A percentile compares a stretch with the other conserved stretches of the same genome.
Evolutionary conservation across 2,113 vertebrate species (phyloP).

Genomic region (Megaceryle maxima): DNA sequence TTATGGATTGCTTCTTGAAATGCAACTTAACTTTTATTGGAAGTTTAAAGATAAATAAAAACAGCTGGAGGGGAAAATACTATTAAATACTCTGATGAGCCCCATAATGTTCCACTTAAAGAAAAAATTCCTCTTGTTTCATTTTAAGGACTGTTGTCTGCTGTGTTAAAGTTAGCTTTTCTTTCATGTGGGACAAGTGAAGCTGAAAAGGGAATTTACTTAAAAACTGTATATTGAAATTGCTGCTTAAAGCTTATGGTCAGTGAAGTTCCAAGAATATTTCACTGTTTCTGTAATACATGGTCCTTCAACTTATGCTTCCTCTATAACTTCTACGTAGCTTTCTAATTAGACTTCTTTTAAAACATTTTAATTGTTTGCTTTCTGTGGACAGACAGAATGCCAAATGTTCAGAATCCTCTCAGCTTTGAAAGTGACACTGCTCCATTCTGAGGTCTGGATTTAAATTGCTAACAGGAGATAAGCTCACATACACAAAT

Average conservation of each 20-base stretch:
- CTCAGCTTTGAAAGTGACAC: slow-evolving; percentile 33
- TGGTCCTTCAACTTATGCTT: slow-evolving; percentile 55
- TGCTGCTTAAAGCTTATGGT: slow-evolving; percentile 66
- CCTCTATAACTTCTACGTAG: slow-evolving; percentile 59
- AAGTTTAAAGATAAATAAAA: slow-evolving; percentile 84
- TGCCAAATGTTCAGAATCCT: not conserved
- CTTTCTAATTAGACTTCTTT: slow-evolving; percentile 64
- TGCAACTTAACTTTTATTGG: slow-evolving; percentile 79
- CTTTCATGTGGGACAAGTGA: slow-evolving; percentile 79
- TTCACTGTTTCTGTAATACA: slow-evolving; percentile 62
- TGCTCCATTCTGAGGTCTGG: not conserved
- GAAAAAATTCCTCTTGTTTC: slow-evolving; percentile 72
- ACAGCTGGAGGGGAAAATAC: slow-evolving; percentile 79
- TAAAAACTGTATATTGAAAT: slow-evolving; percentile 70
- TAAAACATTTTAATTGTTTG: slow-evolving; percentile 56
- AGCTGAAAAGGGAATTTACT: slow-evolving; percentile 74
- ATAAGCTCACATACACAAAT: slow-evolving; percentile 7
- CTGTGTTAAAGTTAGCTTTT: slow-evolving; percentile 52
- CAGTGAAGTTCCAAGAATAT: slow-evolving; percentile 59
- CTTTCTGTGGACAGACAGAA: slow-evolving; percentile 49
- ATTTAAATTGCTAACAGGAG: slow-evolving; percentile 55
- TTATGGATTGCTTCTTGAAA: slow-evolving; percentile 84
- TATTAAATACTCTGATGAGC: slow-evolving; percentile 65
- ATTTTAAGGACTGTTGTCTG: slow-evolving; percentile 57
- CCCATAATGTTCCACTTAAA: slow-evolving; percentile 72